Evolutionary conservation across 2,113 vertebrate genomes (phyloP).

Genomic region (Dipodomys stephensi): DNA sequence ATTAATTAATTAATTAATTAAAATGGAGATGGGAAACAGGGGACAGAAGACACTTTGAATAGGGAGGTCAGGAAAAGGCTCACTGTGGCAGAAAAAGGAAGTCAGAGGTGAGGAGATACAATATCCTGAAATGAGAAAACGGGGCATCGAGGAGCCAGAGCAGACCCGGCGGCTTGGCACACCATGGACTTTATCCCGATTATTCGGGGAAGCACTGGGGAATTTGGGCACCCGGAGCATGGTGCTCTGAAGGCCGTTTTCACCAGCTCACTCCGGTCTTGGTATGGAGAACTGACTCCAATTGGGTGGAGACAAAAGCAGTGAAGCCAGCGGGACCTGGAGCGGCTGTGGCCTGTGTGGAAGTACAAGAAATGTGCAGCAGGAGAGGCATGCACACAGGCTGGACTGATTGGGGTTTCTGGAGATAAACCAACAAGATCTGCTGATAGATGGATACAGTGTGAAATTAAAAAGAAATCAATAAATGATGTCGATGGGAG

Average conservation of each 20-base stretch:
- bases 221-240: not conserved
- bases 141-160: not conserved
- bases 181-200: not conserved
- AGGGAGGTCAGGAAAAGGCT: not conserved
- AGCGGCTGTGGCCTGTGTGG: not conserved
- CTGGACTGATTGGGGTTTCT: not conserved
- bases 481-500: not conserved
- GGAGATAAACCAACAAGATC: not conserved
- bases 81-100: not conserved
- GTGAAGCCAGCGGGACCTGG: not conserved
- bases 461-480: slow-evolving; percentile 5
- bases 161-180: not conserved
- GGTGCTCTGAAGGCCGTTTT: not conserved
- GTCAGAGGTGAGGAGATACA: not conserved
- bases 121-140: rapidly evolving
- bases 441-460: not conserved
- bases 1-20: not conserved
- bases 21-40: not conserved
- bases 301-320: not conserved
- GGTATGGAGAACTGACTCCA: not conserved
- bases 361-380: not conserved
- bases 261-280: not conserved
- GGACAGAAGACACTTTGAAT: not conserved
- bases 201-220: not conserved
- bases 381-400: not conserved